Conservation (phyloP, 2,113 vertebrate genomes). For the Australoheros scitulus region DNA sequence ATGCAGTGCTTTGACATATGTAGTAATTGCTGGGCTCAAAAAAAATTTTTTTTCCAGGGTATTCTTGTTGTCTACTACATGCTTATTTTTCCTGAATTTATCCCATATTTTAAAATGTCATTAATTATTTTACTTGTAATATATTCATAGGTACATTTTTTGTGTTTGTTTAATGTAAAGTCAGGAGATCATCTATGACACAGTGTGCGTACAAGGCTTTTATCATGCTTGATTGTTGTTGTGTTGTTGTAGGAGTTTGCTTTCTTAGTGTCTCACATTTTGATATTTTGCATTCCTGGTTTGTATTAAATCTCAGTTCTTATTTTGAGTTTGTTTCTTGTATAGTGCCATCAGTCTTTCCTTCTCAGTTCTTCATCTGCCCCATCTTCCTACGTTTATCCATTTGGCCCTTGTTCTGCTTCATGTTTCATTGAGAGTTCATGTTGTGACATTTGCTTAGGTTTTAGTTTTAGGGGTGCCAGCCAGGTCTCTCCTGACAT, state of each 20-base stretch:
- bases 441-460: too few relatives aligned
- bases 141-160: not conserved
- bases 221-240: too few relatives aligned
- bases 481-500: too few relatives aligned
- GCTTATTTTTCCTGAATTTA: not conserved
- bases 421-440: not conserved
- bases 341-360: too few relatives aligned
- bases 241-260: too few relatives aligned
- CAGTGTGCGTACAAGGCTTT: too few relatives aligned
- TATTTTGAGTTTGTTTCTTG: too few relatives aligned
- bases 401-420: not conserved
- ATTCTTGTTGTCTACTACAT: not conserved
- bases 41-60: not conserved
- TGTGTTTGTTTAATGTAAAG: not conserved
- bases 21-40: not conserved
- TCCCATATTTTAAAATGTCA: not conserved
- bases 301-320: not conserved
- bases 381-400: too few relatives aligned
- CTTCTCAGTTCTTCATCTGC: too few relatives aligned
- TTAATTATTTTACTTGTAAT: not conserved
- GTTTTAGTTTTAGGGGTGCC: too few relatives aligned
- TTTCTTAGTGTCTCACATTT: too few relatives aligned
- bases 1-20: not conserved
- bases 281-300: not conserved
- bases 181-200: not conserved